Percentiles rank a stretch among this genome's conserved stretches.
phyloP scores from a whole-genome alignment of 2,113 vertebrate genomes.

The Syngnathus floridae region DNA sequence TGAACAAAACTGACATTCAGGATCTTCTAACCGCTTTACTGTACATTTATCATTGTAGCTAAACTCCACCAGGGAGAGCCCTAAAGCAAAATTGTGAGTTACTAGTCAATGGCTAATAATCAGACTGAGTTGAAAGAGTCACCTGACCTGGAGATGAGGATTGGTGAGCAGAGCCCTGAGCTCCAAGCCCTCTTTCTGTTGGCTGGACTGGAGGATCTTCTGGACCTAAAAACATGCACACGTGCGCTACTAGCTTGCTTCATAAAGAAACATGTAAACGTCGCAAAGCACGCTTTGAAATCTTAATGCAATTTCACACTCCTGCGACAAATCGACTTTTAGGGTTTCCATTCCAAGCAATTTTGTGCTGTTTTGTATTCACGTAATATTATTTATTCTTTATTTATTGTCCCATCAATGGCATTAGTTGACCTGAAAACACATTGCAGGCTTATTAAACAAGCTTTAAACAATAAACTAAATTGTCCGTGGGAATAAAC shows the following conservation, averaged over 20 bases:
- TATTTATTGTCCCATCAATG: constrained; percentile 3
- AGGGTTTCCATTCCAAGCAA: not conserved
- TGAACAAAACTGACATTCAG: no score
- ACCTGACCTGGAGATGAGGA: constrained; percentile 85
- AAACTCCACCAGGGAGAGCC: not conserved
- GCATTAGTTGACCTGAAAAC: not conserved
- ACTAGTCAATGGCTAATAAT: not conserved
- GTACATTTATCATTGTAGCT: not conserved
- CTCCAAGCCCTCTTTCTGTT: constrained; percentile 85
- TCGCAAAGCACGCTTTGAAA: no score
- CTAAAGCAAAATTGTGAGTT: not conserved
- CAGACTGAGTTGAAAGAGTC: not conserved
- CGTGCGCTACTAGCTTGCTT: not conserved
- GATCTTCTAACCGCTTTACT: not conserved
- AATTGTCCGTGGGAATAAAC: no score
- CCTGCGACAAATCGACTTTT: no score
- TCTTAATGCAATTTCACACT: no score
- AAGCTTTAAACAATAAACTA: no score
- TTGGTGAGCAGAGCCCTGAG: constrained; percentile 82
- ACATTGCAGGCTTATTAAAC: no score
- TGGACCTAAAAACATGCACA: constrained; percentile 76
- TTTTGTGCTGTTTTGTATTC: not conserved
- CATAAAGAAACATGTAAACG: no score
- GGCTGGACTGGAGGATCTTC: constrained; percentile 79
- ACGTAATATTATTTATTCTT: not conserved